phyloP scores from a whole-genome alignment of 2,113 vertebrate genomes.

The Phainopepla nitens region DNA sequence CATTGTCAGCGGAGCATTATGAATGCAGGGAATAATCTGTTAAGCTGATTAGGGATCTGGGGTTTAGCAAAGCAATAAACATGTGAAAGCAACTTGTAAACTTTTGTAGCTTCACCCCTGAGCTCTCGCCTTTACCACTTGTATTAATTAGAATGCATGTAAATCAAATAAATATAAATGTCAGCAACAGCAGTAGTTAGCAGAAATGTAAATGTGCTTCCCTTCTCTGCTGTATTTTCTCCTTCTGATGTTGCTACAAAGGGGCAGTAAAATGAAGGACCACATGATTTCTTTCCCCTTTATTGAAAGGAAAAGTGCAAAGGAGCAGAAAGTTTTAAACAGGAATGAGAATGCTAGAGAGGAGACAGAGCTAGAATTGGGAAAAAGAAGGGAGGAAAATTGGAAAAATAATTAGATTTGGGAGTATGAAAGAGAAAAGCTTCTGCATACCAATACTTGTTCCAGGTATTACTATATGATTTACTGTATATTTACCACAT shows the following conservation, averaged over 20 bases:
- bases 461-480: neutral
- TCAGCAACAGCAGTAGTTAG: neutral
- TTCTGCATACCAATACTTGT: neutral
- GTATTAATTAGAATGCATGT: neutral
- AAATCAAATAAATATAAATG: slow-evolving; percentile 4
- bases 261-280: neutral
- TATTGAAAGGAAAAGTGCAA: neutral
- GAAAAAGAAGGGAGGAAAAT: neutral
- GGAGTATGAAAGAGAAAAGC: neutral
- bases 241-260: neutral
- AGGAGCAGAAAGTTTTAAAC: neutral
- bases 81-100: slow-evolving; percentile 16
- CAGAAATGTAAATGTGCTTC: neutral
- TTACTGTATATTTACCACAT: neutral
- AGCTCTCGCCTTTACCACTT: neutral
- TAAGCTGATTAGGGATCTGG: neutral
- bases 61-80: neutral
- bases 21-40: neutral
- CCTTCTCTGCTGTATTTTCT: neutral
- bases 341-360: neutral
- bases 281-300: neutral
- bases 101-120: neutral
- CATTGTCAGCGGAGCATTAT: neutral
- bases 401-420: neutral
- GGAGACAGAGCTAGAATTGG: neutral